Evolutionary conservation across 1,140 invertebrate genomes (phyloP).

Genomic region (Brachionus rubens): DNA sequence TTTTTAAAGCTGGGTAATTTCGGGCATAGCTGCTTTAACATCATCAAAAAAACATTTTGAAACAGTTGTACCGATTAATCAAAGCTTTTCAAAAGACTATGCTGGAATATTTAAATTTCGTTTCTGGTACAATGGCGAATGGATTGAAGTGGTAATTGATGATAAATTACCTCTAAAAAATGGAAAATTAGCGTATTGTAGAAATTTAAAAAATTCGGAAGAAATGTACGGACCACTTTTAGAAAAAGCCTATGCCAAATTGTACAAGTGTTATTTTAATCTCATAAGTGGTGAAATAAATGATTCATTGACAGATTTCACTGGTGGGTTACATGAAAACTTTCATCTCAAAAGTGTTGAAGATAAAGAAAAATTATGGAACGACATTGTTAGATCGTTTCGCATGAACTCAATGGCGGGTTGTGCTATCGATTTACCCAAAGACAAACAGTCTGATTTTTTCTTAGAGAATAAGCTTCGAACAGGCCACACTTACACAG

Average conservation of each 20-base stretch:
- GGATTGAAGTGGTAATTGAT: slow-evolving; percentile 62
- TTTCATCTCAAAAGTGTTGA: slow-evolving; percentile 54
- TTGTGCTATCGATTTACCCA: slow-evolving; percentile 24
- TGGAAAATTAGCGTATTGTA: slow-evolving; percentile 49
- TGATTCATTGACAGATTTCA: slow-evolving; percentile 56
- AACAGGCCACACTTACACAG: slow-evolving; percentile 61
- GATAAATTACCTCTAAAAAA: slow-evolving; percentile 57
- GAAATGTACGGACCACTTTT: slow-evolving; percentile 64
- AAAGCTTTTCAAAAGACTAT: slow-evolving; percentile 43
- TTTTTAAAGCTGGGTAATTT: slow-evolving; percentile 44
- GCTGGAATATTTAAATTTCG: slow-evolving; percentile 58
- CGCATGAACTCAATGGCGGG: slow-evolving; percentile 16
- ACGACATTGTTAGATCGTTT: background rate
- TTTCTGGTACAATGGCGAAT: slow-evolving; percentile 62
- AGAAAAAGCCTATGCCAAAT: slow-evolving; percentile 64
- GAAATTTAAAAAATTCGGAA: slow-evolving; percentile 55
- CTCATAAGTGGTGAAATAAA: slow-evolving; percentile 56
- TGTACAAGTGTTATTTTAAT: slow-evolving; percentile 54
- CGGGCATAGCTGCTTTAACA: background rate
- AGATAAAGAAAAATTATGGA: slow-evolving; percentile 17
- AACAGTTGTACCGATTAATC: slow-evolving; percentile 31
- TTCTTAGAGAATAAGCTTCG: slow-evolving; percentile 18
- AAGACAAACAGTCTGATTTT: background rate
- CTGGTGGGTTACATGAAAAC: slow-evolving; percentile 56
- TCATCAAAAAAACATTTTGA: background rate